These are phyloP conservation scores for Limnodromus scolopaceus DNA, from an alignment of 2,797 vertebrate genomes.

Conservation along the genomic window DNA sequence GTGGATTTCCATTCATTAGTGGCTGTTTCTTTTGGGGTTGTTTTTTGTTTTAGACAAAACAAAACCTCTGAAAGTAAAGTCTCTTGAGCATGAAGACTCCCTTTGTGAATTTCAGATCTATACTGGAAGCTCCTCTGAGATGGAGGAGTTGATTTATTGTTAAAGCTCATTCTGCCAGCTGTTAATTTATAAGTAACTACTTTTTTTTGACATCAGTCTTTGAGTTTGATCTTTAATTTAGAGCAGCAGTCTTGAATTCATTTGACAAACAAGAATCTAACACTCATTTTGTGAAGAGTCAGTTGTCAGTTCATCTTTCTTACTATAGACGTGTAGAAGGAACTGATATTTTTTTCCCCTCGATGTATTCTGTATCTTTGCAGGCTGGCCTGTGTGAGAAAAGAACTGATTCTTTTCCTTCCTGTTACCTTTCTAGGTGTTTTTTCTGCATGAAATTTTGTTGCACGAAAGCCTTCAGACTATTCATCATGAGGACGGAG, in stretches of 20 bases:
- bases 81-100: neutral
- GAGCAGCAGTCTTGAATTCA: neutral
- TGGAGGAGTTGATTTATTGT: neutral
- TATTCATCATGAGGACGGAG: neutral
- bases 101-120: neutral
- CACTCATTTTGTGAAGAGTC: neutral
- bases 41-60: neutral
- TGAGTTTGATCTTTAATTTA: neutral
- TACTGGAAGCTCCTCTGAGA: neutral
- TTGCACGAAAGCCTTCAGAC: neutral
- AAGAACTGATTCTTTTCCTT: neutral
- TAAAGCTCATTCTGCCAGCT: neutral
- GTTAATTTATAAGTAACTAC: neutral
- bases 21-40: neutral
- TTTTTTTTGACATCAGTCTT: neutral
- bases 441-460: neutral
- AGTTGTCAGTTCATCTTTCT: neutral
- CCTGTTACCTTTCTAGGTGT: neutral
- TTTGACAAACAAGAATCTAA: rapidly evolving
- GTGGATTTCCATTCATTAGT: neutral
- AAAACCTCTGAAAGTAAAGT: neutral
- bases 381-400: neutral
- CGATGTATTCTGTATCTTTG: neutral
- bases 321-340: neutral
- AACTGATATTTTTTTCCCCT: neutral